phyloP scores from a whole-genome alignment of 53 echinoderm and acorn worm genomes.

The Paracentrotus lividus region DNA sequence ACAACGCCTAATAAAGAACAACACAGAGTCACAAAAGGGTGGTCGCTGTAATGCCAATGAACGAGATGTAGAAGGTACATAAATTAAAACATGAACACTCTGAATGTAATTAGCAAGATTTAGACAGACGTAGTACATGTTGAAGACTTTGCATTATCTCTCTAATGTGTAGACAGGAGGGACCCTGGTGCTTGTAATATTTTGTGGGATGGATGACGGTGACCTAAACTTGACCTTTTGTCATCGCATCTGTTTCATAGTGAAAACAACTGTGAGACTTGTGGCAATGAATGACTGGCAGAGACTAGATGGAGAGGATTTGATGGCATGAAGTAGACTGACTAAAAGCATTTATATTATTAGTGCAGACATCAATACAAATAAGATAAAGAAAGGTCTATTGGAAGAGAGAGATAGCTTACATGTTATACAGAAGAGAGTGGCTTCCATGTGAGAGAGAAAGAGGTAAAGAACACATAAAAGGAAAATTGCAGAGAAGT shows the following conservation, averaged over 20 bases:
- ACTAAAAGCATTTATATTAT: not conserved
- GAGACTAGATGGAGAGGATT: not conserved
- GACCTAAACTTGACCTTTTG: constrained; percentile 54
- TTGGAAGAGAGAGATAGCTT: no score
- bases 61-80: no score
- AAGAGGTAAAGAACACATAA: not conserved
- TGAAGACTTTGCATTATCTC: not conserved
- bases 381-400: not conserved
- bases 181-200: constrained; percentile 36
- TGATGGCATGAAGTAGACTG: not conserved
- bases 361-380: not conserved
- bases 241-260: constrained; percentile 40
- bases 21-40: no score
- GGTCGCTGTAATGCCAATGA: no score
- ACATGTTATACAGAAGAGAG: no score
- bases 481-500: not conserved
- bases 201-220: constrained; percentile 49
- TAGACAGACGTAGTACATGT: not conserved
- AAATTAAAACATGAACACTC: not conserved
- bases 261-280: constrained; percentile 24
- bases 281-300: constrained; percentile 7
- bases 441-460: not conserved
- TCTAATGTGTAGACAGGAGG: not conserved
- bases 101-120: not conserved
- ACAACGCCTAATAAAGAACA: no score